These are phyloP conservation scores for Triplophysa tibetana DNA, from an alignment of 2,113 vertebrate species.

Conservation along the genomic window DNA sequence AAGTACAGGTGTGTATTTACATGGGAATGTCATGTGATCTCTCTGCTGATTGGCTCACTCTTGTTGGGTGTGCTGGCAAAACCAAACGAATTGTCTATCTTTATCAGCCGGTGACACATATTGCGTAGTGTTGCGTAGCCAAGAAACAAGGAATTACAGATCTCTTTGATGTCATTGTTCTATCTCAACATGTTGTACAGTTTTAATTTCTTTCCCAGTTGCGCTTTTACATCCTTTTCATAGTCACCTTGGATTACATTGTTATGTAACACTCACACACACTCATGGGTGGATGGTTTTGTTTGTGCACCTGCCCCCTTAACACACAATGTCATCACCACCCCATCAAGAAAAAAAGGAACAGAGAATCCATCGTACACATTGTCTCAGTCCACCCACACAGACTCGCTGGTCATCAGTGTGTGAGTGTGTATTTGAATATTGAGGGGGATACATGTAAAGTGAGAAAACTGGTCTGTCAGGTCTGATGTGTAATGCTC, in stretches of 20 bases:
- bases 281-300: conserved; percentile 12
- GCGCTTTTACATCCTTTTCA: background rate
- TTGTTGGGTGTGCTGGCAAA: conserved; percentile 14
- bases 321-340: conserved; percentile 4
- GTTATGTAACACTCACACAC: conserved; percentile 33
- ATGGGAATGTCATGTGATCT: conserved; percentile 7
- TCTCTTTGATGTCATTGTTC: background rate
- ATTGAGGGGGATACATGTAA: background rate
- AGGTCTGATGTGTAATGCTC: conserved; percentile 32
- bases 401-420: background rate
- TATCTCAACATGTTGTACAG: background rate
- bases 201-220: background rate
- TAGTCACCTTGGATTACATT: background rate
- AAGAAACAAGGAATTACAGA: background rate
- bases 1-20: conserved; percentile 18
- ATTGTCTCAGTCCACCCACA: background rate
- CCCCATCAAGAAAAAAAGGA: background rate
- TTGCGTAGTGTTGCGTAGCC: background rate
- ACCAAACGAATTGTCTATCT: conserved; percentile 8
- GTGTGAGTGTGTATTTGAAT: conserved; percentile 13
- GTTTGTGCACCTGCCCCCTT: conserved; percentile 2
- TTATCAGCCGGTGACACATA: background rate
- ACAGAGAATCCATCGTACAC: background rate
- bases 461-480: conserved; percentile 37
- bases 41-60: background rate